Evolutionary conservation across 53 echinoderm and acorn worm species (phyloP).

Genomic region (Stichopus horrens): DNA sequence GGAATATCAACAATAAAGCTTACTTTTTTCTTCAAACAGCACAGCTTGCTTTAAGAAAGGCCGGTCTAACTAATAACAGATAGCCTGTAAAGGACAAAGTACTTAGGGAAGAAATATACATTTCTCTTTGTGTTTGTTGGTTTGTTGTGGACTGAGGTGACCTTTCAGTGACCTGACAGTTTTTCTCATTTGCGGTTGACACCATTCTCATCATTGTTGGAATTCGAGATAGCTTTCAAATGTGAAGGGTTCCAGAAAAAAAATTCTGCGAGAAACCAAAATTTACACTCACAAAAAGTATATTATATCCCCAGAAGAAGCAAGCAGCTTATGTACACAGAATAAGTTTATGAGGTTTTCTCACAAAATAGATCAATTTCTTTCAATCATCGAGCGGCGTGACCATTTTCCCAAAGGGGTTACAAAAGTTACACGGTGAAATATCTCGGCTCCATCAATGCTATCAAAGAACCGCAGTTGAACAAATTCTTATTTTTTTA

Average conservation of each 20-base stretch:
- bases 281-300: no score
- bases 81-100: no score
- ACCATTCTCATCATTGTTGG: background rate
- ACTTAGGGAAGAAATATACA: no score
- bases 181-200: slow-evolving; percentile 9
- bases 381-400: slow-evolving; percentile 22
- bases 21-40: no score
- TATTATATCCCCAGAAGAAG: no score
- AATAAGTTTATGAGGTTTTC: slow-evolving; percentile 4
- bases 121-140: no score
- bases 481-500: background rate
- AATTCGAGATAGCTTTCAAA: background rate
- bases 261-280: no score
- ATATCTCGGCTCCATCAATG: slow-evolving; percentile 20
- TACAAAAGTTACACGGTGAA: slow-evolving; percentile 39
- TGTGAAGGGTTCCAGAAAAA: no score
- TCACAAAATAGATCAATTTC: background rate
- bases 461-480: slow-evolving; percentile 23
- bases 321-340: no score
- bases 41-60: no score
- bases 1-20: no score
- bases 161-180: background rate
- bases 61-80: no score
- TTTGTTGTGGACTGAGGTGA: background rate
- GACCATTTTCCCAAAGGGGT: slow-evolving; percentile 27